Conservation (phyloP, 1,140 invertebrate species). For the Elymnias hypermnestra region DNA sequence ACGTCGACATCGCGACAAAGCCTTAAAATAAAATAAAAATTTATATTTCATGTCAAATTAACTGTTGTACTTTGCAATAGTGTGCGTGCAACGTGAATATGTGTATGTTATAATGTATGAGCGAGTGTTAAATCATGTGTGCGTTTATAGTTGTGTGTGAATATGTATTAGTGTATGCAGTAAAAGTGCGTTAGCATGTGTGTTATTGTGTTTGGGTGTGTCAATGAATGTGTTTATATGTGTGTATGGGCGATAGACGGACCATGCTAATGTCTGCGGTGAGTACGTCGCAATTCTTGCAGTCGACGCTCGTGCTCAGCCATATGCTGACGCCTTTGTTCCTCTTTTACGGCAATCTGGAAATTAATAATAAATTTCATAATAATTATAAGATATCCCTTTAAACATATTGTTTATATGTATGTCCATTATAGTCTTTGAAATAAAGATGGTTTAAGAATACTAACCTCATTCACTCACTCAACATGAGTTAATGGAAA, state of each 20-base stretch:
- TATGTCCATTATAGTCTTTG: too few species aligned
- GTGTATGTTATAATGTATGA: conserved; percentile 15
- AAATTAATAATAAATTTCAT: conserved; percentile 20
- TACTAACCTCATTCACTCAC: too few species aligned
- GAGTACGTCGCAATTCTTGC: conserved; percentile 80
- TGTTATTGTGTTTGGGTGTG: conserved; percentile 17
- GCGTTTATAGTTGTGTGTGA: conserved; percentile 3
- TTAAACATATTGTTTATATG: too few species aligned
- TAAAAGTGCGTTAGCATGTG: conserved; percentile 17
- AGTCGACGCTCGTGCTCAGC: conserved; percentile 87
- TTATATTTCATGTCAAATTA: too few species aligned
- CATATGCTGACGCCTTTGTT: conserved; percentile 89
- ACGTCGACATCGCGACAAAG: conserved; percentile 34
- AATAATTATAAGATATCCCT: too few species aligned
- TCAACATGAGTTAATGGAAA: too few species aligned
- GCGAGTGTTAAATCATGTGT: conserved; percentile 11
- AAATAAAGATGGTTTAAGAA: too few species aligned
- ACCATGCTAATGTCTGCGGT: conserved; percentile 71
- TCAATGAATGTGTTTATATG: conserved; percentile 9
- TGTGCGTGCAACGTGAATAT: too few species aligned
- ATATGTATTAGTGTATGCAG: background rate
- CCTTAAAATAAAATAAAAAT: conserved; percentile 26
- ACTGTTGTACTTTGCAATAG: too few species aligned
- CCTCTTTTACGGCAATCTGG: conserved; percentile 91
- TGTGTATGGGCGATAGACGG: conserved; percentile 45